Percentiles rank a stretch among this genome's conserved stretches.
phyloP scores from a whole-genome alignment of 2,113 vertebrate genomes.

The Blennius ocellaris region DNA sequence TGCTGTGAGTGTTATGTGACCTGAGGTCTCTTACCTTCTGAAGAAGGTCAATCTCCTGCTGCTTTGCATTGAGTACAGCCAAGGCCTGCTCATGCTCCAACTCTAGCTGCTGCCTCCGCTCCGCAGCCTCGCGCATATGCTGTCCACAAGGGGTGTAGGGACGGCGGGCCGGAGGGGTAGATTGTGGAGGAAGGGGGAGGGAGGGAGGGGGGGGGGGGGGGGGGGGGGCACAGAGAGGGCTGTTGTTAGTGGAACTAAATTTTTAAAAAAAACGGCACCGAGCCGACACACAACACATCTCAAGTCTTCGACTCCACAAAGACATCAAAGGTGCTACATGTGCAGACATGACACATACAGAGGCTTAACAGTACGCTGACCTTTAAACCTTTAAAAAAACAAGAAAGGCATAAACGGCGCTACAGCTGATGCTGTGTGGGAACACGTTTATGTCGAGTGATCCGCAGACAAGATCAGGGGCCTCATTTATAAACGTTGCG shows the following conservation, averaged over 20 bases:
- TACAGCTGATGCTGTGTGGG: conserved; percentile 41
- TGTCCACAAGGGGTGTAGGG: conserved; percentile 75
- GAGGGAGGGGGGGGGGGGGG: conserved; percentile 9
- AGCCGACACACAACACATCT: conserved; percentile 64
- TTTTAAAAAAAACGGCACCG: conserved; percentile 42
- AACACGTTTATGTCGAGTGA: conserved; percentile 53
- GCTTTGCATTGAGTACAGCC: conserved; percentile 96
- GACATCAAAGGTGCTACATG: conserved; percentile 49
- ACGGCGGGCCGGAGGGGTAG: conserved; percentile 49
- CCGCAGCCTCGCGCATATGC: conserved; percentile 99
- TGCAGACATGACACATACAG: conserved; percentile 52
- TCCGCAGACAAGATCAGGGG: conserved; percentile 36
- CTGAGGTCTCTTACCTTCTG: conserved; percentile 89
- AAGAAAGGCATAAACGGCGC: conserved; percentile 56
- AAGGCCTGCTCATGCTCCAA: conserved; percentile 99
- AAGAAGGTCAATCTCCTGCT: conserved; percentile 98
- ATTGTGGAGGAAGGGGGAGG: too few species aligned
- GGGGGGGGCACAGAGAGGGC: conserved; percentile 65
- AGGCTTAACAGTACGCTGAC: conserved; percentile 46
- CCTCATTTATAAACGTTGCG: too few species aligned
- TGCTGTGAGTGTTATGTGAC: conserved; percentile 27
- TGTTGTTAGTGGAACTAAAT: conserved; percentile 73
- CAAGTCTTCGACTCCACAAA: conserved; percentile 57
- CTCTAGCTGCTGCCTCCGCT: conserved; percentile 98
- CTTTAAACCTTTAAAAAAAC: conserved; percentile 36